Percentiles rank a stretch among this genome's conserved stretches.
These are phyloP conservation scores for Ischnus inquisitorius DNA, from an alignment of 2,888 invertebrate genomes.

Conservation along the genomic window DNA sequence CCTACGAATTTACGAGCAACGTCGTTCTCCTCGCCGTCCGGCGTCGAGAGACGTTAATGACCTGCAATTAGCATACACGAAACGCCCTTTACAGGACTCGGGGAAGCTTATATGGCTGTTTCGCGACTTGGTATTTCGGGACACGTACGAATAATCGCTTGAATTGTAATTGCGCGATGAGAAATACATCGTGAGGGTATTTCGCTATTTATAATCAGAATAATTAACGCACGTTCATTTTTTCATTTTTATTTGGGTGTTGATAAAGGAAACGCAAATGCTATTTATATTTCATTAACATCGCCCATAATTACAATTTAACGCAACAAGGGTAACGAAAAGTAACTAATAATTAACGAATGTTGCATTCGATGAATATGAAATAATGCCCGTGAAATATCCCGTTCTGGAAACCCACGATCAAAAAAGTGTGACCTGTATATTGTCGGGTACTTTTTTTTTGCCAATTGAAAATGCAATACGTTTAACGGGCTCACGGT, in stretches of 20 bases:
- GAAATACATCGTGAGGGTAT: background rate
- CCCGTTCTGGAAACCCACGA: background rate
- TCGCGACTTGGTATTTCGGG: background rate
- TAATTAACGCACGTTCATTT: background rate
- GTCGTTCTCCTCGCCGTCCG: background rate
- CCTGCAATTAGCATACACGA: conserved; percentile 15
- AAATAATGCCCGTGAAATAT: background rate
- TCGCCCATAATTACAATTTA: too few species aligned
- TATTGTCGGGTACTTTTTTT: background rate
- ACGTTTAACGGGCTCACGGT: background rate
- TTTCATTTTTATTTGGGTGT: too few species aligned
- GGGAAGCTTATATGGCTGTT: conserved; percentile 1
- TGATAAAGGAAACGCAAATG: background rate
- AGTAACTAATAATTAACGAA: too few species aligned
- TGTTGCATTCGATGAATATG: background rate
- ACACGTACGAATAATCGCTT: conserved; percentile 2
- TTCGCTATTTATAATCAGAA: background rate
- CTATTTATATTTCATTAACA: background rate
- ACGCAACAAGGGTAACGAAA: too few species aligned
- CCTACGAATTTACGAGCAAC: conserved; percentile 6
- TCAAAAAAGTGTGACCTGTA: background rate
- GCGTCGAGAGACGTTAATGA: conserved; percentile 16
- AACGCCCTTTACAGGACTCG: conserved; percentile 13
- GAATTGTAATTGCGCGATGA: background rate
- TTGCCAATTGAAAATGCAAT: background rate